Base-by-base conservation (phyloP, 2,888 invertebrate genomes). In the Siphlonurus alternatus region DNA sequence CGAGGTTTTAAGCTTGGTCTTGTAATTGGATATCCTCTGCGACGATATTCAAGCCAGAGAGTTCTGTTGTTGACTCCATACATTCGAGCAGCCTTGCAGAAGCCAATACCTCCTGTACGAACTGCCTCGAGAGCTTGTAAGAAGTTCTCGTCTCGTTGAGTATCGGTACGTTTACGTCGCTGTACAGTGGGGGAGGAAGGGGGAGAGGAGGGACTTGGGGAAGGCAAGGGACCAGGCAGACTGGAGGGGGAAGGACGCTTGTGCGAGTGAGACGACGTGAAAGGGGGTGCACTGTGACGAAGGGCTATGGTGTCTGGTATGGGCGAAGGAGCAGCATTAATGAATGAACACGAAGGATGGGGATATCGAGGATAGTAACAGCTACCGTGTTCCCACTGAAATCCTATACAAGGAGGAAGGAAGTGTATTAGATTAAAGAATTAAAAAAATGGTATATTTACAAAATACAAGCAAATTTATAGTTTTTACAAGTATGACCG, bases 11-110 rank as follows among this genome's bases (percentile, higher is more conserved):
- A 84, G 72, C 88, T 88, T 18, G 88, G 84, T 69, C 89, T 79
- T 72, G 85, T 87, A 71, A 88, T 87, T 1, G 89, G 89, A 74
- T 90, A 90, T 0, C 90, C 90, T 59, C 87, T 83, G 74, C 88
- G 89, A 72, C 88, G 89, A 73, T 89, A 90, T 72, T 90, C 90
- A 53, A 90, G 77, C 90, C 90, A 90, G 1, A 91, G 77, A 0
- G 90, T 90, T 65, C 90, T 80, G 76, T 90, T 90, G 75, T 90
- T 90, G 19, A 91, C 89, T 25, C 90, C 90, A 74, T 87, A 90
- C 77, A 89, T 82, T 63, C 88, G 79, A 0, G 90, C 90, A 7
- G 90, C 90, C 72, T 89, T 89, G 75, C 90, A 90, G 75, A 90
- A 90, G 1, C 90, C 90, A 69, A 90, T 88, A 53, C 89, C 88